Conservation (phyloP, 2,888 invertebrate species). For the Heliconius hortense region DNA sequence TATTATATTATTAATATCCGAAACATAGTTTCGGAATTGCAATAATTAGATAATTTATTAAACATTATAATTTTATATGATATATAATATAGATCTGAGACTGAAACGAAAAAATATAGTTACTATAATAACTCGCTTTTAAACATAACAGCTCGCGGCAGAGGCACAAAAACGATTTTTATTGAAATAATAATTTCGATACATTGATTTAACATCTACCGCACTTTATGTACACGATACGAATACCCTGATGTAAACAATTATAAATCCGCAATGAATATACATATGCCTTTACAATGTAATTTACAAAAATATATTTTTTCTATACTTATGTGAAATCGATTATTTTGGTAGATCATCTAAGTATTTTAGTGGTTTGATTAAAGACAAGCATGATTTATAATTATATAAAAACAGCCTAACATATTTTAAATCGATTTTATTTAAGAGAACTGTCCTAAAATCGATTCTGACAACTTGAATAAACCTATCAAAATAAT, state of each 20-base stretch:
- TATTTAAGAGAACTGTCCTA: background rate
- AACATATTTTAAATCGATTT: background rate
- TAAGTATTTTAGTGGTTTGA: too few relatives aligned
- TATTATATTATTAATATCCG: too few relatives aligned
- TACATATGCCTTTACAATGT: slow-evolving; percentile 34
- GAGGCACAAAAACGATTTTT: slow-evolving; percentile 20
- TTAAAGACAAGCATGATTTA: background rate
- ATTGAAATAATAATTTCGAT: slow-evolving; percentile 26
- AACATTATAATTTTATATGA: too few relatives aligned
- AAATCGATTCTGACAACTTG: background rate
- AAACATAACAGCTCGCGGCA: background rate
- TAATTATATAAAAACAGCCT: background rate
- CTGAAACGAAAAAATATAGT: background rate
- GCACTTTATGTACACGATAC: slow-evolving; percentile 42
- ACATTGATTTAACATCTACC: slow-evolving; percentile 23
- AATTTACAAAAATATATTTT: slow-evolving; percentile 50
- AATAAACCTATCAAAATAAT: slow-evolving; percentile 37
- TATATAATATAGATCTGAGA: background rate
- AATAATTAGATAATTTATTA: background rate
- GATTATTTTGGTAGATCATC: slow-evolving; percentile 46
- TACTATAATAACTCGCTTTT: background rate
- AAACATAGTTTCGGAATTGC: background rate
- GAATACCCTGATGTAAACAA: slow-evolving; percentile 45
- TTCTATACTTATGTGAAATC: slow-evolving; percentile 40
- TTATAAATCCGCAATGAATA: slow-evolving; percentile 32